These are phyloP conservation scores for Lichenostomus cassidix DNA, from an alignment of 2,113 vertebrate genomes.

Conservation along the genomic window DNA sequence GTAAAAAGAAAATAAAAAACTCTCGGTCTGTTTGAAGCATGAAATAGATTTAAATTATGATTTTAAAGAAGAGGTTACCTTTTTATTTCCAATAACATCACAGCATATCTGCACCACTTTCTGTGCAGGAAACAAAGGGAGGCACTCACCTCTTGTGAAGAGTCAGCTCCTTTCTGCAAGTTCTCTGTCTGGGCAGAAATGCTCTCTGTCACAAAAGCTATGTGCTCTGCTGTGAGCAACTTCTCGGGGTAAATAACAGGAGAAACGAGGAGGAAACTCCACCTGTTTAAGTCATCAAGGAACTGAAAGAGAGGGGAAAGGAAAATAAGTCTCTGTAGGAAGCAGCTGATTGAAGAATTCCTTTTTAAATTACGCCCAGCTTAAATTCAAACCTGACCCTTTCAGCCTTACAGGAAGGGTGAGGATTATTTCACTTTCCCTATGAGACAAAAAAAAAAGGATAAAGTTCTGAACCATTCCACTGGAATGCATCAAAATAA, in stretches of 20 bases:
- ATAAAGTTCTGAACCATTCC: neutral
- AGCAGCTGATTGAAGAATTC: neutral
- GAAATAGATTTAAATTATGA: neutral
- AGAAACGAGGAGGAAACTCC: slow-evolving; percentile 80
- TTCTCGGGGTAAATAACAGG: slow-evolving; percentile 57
- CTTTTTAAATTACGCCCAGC: neutral
- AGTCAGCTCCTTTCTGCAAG: neutral
- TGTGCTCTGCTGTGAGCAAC: slow-evolving; percentile 73
- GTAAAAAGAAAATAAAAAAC: no score
- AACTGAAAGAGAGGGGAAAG: slow-evolving; percentile 68
- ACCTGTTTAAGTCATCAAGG: slow-evolving; percentile 86
- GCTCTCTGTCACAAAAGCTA: slow-evolving; percentile 91
- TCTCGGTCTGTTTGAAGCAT: neutral
- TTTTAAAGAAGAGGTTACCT: neutral
- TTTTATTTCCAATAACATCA: neutral
- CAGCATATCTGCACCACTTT: neutral
- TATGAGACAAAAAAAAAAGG: neutral
- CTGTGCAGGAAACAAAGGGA: neutral
- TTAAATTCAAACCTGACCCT: neutral
- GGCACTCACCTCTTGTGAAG: slow-evolving; percentile 79
- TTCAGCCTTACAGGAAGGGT: neutral
- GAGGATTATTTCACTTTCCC: neutral
- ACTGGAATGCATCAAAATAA: neutral
- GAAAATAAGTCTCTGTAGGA: neutral
- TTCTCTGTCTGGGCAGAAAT: slow-evolving; percentile 58